These are phyloP conservation scores for Lampropteryx suffumata DNA, from an alignment of 2,888 invertebrate species.

Conservation along the genomic window DNA sequence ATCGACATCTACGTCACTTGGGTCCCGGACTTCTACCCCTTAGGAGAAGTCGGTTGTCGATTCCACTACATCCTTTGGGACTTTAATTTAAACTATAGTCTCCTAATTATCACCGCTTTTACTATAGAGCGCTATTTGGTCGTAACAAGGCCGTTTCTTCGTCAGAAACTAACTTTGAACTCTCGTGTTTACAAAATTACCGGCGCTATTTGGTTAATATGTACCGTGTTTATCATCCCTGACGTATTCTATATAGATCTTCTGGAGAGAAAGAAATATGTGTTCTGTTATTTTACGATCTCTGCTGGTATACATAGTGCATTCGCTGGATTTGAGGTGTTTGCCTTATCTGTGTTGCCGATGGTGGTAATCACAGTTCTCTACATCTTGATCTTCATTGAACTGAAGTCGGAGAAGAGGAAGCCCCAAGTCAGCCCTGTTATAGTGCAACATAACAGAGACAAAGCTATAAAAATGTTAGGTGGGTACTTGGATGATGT, in stretches of 20 bases:
- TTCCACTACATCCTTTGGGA: conserved; percentile 89
- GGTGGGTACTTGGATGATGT: no score
- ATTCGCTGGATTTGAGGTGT: conserved; percentile 83
- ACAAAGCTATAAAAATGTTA: conserved; percentile 89
- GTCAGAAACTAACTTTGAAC: conserved; percentile 89
- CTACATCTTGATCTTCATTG: conserved; percentile 89
- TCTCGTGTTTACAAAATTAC: conserved; percentile 90
- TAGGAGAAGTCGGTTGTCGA: conserved; percentile 90
- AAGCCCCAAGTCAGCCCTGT: conserved; percentile 77
- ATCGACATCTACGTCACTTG: conserved; percentile 90
- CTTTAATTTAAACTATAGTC: conserved; percentile 91
- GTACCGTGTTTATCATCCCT: conserved; percentile 87
- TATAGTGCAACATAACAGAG: conserved; percentile 64
- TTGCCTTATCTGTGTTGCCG: conserved; percentile 91
- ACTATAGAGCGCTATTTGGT: conserved; percentile 94
- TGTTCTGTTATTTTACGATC: conserved; percentile 63
- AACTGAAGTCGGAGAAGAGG: conserved; percentile 83
- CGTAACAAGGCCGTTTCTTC: conserved; percentile 91
- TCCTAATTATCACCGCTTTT: conserved; percentile 92
- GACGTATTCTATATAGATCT: conserved; percentile 75
- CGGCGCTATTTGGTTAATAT: conserved; percentile 88
- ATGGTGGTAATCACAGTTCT: conserved; percentile 92
- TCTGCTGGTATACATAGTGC: conserved; percentile 51
- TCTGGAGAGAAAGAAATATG: conserved; percentile 59
- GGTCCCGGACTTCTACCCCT: conserved; percentile 88